Evolutionary conservation across 2,113 vertebrate genomes (phyloP).

Genomic region (Muscicapa adusta): DNA sequence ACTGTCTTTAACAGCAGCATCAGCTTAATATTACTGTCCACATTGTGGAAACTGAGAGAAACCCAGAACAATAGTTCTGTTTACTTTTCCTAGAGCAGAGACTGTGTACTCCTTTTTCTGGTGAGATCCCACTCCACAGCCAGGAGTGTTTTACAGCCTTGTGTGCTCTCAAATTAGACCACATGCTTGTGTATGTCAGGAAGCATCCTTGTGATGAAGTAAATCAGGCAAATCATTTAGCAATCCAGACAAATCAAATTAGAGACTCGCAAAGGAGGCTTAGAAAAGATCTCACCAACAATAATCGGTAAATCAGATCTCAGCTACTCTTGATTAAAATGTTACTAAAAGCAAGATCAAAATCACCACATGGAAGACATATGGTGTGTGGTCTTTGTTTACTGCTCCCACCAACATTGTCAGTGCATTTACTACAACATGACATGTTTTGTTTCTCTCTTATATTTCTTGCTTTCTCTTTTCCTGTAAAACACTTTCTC

Average conservation of each 20-base stretch:
- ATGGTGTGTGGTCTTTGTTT: background rate
- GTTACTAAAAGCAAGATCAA: background rate
- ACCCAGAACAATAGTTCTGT: background rate
- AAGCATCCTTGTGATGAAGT: background rate
- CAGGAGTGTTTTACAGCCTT: background rate
- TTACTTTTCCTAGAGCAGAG: background rate
- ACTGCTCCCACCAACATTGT: background rate
- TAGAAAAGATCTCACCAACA: background rate
- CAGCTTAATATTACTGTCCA: background rate
- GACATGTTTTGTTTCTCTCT: background rate
- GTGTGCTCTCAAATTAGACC: background rate
- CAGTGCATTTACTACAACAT: background rate
- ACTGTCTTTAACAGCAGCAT: background rate
- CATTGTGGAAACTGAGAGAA: background rate
- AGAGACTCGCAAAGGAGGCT: background rate
- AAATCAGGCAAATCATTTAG: background rate
- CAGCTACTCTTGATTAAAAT: background rate
- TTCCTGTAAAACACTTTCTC: background rate
- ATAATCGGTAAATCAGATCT: background rate
- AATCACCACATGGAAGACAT: background rate
- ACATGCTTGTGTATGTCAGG: background rate
- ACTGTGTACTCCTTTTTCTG: background rate
- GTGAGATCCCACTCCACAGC: background rate
- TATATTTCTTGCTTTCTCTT: background rate
- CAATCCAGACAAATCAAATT: conserved; percentile 24